Evolutionary conservation across 1,140 invertebrate species (phyloP), one percentile per base, ranked within the genome.

Genomic region (Luehdorfia chinensis): DNA sequence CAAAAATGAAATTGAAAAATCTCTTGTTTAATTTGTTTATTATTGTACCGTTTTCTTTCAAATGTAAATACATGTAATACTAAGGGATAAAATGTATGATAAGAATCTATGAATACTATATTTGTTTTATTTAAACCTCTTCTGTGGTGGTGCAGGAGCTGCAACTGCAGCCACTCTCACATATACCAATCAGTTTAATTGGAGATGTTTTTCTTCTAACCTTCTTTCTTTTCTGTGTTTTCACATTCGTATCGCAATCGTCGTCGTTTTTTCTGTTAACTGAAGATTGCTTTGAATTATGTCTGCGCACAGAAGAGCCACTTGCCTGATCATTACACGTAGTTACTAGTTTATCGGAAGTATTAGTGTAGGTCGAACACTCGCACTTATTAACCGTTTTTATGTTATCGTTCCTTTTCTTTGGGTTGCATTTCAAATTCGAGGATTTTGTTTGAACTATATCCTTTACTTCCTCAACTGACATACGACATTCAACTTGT

Each of bases 11-110:
- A 60, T 59, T 60, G 36, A 48, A 66, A 66, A 78, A 75, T 75
- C 69, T 75, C 71, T n/a, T 66, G 65, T 68, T 71, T 75, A 62
- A 80, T 77, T 75, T 77, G 68, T 84, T 84, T 77, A 78, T 61
- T 70, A 70, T 68, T 79, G 66, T 77, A 77, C 63, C 76, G 68
- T 75, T 76, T 61, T 57, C 37, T 59, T 63, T 59, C 37, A 59
- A 67, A 68, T 83, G 78, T 85, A 85, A 73, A 83, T 83, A 79
- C 60, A 53, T 77, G 61, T 80, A 76, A 69, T 65, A 63, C 58
- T 81, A 81, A 78, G 69, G 60, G 51, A 78, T 77, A 76, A 80
- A 76, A 67, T 83, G 78, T 84, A 85, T 75, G 66, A 80, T 86
- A 85, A 81, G 71, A 84, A 75, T 77, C 66, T 83, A 81, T 78